Evolutionary conservation across 2,113 vertebrate genomes (phyloP).

Genomic region (Brienomyrus longianalis): DNA sequence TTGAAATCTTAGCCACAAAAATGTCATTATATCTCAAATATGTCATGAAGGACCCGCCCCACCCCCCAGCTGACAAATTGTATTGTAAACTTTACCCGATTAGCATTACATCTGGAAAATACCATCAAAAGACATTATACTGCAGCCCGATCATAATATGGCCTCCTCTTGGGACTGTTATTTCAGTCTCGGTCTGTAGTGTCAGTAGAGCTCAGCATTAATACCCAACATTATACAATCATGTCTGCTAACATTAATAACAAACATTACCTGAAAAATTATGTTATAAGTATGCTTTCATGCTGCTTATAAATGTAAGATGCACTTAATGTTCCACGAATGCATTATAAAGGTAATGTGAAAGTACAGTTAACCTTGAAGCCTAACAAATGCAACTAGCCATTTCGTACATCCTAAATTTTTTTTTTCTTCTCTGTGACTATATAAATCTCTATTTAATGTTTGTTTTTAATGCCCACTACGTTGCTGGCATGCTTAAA

Average conservation of each 20-base stretch:
- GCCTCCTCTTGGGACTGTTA: neutral
- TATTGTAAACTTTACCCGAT: no score
- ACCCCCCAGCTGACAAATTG: no score
- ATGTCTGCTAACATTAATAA: neutral
- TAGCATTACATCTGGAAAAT: neutral
- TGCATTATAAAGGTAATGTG: neutral
- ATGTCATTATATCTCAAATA: neutral
- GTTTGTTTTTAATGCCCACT: neutral
- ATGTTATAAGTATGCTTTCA: neutral
- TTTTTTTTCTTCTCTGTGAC: neutral
- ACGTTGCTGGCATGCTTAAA: neutral
- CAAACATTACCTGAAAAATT: neutral
- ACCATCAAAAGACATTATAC: neutral
- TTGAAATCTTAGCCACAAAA: neutral
- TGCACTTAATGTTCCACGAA: neutral
- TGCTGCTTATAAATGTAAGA: neutral
- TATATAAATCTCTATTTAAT: neutral
- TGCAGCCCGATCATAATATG: neutral
- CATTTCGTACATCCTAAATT: neutral
- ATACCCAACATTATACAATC: neutral
- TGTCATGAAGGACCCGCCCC: neutral
- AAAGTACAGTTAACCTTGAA: neutral
- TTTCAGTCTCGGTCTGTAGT: neutral
- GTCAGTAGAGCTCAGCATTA: neutral
- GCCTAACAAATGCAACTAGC: neutral